These are phyloP conservation scores for Ariolimax columbianus DNA, from an alignment of 2,888 invertebrate genomes.

Conservation along the genomic window DNA sequence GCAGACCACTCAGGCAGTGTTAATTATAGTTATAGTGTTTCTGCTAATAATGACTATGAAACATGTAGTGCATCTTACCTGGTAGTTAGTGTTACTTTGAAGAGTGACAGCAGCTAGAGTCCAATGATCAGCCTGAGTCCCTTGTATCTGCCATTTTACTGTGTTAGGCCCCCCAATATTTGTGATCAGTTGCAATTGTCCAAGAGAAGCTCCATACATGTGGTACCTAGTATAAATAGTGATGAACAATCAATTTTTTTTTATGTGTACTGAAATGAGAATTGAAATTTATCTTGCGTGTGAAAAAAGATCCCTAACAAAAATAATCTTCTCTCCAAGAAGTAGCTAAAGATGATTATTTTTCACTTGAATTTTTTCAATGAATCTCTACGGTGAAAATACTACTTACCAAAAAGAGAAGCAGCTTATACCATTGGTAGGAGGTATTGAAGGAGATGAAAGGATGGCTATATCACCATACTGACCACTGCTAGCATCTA, in stretches of 20 bases:
- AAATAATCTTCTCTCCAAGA: no score
- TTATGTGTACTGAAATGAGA: no score
- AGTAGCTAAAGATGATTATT: no score
- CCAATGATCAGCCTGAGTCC: slow-evolving; percentile 71
- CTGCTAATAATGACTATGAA: neutral
- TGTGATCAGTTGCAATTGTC: slow-evolving; percentile 63
- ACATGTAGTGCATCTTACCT: slow-evolving; percentile 56
- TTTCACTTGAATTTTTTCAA: no score
- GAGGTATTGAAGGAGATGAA: slow-evolving; percentile 60
- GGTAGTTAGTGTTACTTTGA: slow-evolving; percentile 64
- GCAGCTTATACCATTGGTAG: slow-evolving; percentile 62
- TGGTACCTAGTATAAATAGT: slow-evolving; percentile 68
- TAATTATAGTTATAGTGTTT: neutral
- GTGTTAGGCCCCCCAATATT: slow-evolving; percentile 52
- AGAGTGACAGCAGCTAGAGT: slow-evolving; percentile 65
- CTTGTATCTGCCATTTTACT: slow-evolving; percentile 63
- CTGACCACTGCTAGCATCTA: slow-evolving; percentile 85
- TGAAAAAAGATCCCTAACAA: no score
- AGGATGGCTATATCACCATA: slow-evolving; percentile 83
- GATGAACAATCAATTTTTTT: neutral
- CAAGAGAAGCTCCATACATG: slow-evolving; percentile 72
- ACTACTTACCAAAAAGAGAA: slow-evolving; percentile 66
- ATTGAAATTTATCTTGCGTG: no score
- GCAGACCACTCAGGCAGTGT: no score
- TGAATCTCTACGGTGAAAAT: no score